Conservation (phyloP, 1,140 invertebrate genomes). For the Ips nitidus region DNA sequence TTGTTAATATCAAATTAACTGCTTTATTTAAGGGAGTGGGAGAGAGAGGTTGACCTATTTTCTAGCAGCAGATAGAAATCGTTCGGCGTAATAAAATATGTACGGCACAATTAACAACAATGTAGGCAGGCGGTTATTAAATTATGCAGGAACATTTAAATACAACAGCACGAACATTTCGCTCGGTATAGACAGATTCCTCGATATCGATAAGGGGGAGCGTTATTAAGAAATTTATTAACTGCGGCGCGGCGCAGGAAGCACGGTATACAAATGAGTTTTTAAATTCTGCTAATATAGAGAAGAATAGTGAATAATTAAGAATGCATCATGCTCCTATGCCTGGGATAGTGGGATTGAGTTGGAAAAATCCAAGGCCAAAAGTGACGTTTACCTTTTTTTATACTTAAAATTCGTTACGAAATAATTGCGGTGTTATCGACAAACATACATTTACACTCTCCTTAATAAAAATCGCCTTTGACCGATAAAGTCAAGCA, state of each 20-base stretch:
- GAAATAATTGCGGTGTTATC: no score
- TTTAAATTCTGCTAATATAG: slow-evolving; percentile 27
- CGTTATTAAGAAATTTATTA: slow-evolving; percentile 36
- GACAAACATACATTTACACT: no score
- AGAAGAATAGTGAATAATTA: slow-evolving; percentile 20
- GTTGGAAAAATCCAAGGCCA: no score
- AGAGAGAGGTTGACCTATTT: no score
- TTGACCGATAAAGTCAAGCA: no score
- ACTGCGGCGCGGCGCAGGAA: slow-evolving; percentile 22
- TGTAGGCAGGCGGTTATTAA: slow-evolving; percentile 27
- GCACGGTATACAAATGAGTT: slow-evolving; percentile 34
- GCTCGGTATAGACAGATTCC: slow-evolving; percentile 29
- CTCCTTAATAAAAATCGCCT: no score
- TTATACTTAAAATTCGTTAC: no score
- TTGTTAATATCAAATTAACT: no score
- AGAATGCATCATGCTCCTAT: no score
- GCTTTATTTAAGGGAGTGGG: no score
- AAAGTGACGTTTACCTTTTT: no score
- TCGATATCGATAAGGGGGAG: slow-evolving; percentile 30
- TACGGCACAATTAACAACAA: slow-evolving; percentile 22
- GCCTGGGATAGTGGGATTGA: no score
- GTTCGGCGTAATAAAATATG: slow-evolving; percentile 21
- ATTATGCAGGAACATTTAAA: slow-evolving; percentile 33
- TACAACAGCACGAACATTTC: slow-evolving; percentile 27
- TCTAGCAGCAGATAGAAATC: background rate